Conservation (phyloP, 1,140 invertebrate genomes). For the Drosophila repletoides region DNA sequence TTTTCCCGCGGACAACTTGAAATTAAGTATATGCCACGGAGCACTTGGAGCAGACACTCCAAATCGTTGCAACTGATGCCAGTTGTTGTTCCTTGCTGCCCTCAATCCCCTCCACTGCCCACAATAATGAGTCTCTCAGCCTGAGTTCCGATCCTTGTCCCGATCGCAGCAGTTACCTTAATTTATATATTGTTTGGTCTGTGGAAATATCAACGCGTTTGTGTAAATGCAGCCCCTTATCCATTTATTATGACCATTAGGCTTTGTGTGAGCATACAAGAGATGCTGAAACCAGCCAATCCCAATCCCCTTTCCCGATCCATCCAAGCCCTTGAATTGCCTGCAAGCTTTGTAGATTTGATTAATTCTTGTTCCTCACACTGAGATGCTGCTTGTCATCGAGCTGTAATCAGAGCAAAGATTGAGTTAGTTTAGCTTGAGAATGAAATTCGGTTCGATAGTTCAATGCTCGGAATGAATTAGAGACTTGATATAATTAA, state of each 20-base stretch:
- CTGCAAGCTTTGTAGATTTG: too few relatives aligned
- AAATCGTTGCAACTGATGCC: conserved; percentile 15
- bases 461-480: too few relatives aligned
- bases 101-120: background rate
- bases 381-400: conserved; percentile 31
- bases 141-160: background rate
- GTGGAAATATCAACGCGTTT: conserved; percentile 73
- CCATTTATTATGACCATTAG: conserved; percentile 78
- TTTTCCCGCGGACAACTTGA: conserved; percentile 75
- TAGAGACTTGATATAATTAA: too few relatives aligned
- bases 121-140: conserved; percentile 18
- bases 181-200: conserved; percentile 80
- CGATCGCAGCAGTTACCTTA: conserved; percentile 63
- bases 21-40: conserved; percentile 72
- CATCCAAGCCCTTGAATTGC: background rate
- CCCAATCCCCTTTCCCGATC: background rate
- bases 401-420: background rate
- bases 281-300: background rate
- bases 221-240: conserved; percentile 73
- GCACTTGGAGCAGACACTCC: conserved; percentile 19
- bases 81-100: conserved; percentile 1
- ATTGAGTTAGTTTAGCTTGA: background rate
- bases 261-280: conserved; percentile 49
- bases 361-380: conserved; percentile 17
- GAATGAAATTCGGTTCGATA: background rate